Base-by-base conservation (phyloP, 92 coral and sea anemone genomes). In the Palythoa heliodiscus region DNA sequence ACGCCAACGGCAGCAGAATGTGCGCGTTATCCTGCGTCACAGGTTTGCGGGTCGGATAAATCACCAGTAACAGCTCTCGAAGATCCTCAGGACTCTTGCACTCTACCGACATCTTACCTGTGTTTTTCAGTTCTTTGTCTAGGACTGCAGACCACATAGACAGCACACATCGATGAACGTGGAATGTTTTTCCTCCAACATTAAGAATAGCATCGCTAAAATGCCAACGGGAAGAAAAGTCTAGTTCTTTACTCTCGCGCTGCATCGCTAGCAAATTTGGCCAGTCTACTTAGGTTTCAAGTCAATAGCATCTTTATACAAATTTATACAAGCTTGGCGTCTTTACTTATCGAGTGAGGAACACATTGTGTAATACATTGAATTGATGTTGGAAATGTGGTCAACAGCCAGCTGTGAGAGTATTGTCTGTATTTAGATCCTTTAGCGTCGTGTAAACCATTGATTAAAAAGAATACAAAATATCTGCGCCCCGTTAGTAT, bases 151-250 rank as follows among this genome's bases (percentile, higher is more conserved):
- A 75, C 79, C 64, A 75, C 79, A 75, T 75, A 7, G 79, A 75
- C 17, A 75, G 63, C 79, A 75, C 79, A 52, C 38, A 19, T 2
- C 79, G 64, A 52, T 75, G 79, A 0, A 75, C 63, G 12, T 75
- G 63, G 2, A 75, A 75, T 20, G 3, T 52, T 14, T 75, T 60
- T 3, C 43, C 43, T 4, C 24, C 63, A 9, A 75, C 79, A 0
- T 25, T 52, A 39, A 75, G 79, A 52, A 75, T 19, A 50, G 79
- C 79, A 11, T 75, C 79, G 38, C 79, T 75, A 75, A 50, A 47
- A 75, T 75, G 79, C 79, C 79, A 75, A 1, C 60, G 58, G 55
- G 79, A 75, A 29, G 64, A 52, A 53, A 75, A 75, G 53, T 75
- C n/a, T 75, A 75, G 25, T 11, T 52, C 43, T 37, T 58, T 12